Evolutionary conservation across 2,797 vertebrate species (phyloP).

Genomic region (Percopsis omiscomaycus): DNA sequence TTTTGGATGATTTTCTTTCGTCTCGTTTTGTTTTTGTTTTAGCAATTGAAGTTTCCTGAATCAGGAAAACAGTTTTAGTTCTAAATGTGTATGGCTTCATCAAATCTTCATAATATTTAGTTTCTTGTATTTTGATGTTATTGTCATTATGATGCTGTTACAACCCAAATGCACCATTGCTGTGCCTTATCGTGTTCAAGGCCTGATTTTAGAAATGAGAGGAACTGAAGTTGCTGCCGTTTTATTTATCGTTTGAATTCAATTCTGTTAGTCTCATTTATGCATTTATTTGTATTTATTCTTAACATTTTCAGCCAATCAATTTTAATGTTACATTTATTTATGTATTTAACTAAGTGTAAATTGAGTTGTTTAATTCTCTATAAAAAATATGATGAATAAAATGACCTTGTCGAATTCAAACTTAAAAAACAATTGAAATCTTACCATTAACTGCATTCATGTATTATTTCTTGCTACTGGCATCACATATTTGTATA

Average conservation of each 20-base stretch:
- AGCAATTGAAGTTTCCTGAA: background rate
- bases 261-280: background rate
- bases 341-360: constrained; percentile 22
- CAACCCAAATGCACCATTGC: background rate
- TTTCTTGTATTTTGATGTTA: background rate
- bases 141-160: background rate
- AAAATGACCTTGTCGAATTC: no score
- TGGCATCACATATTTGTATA: no score
- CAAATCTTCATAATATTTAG: background rate
- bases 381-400: no score
- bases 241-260: constrained; percentile 7
- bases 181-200: background rate
- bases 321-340: constrained; percentile 35
- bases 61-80: background rate
- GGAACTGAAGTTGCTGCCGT: background rate
- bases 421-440: no score
- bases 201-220: background rate
- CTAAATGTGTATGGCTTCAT: background rate
- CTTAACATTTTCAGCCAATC: background rate
- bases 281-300: constrained; percentile 24
- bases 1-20: background rate
- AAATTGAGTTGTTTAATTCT: background rate
- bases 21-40: background rate
- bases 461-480: no score
- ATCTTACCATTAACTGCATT: no score